Evolutionary conservation across 1,140 invertebrate species (phyloP), one percentile per base, ranked within the genome.

Genomic region (Pachypeltis micranthus): DNA sequence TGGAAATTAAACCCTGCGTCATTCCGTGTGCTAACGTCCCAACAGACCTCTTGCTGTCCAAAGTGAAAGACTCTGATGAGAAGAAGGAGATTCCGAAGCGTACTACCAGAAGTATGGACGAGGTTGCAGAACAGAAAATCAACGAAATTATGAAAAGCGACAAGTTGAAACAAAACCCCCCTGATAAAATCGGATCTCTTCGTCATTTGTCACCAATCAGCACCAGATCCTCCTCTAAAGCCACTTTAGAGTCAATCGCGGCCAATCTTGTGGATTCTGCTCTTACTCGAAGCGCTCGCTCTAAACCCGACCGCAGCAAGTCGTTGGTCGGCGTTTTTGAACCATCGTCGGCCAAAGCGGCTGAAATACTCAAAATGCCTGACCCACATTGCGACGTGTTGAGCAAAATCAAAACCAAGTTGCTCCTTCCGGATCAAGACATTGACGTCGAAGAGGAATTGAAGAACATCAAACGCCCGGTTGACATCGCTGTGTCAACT

Each of bases 291-390:
- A 51, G 61, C 23, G 24, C 56, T 12, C 59, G 61, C 54, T n/a
- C 44, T 4, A 64, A 58, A 61, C 55, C 70, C 14, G 63, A 64
- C n/a, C 68, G 61, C 19, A n/a, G n/a, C n/a, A 69, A 69, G 63
- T 68, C 67, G 44, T 67, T 67, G 14, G 68, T 68, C 19, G 69
- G 69, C 10, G 65, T 70, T 55, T 70, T 70, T 61, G 68, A 69
- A 55, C 69, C 69, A 10, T 68, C 69, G n/a, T 29, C n/a, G 7
- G 23, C 12, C 16, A 1, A 25, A 44, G 19, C 34, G 55, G 19
- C 23, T 57, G 23, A 64, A 59, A 60, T 57, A 31, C 10, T 25
- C 27, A 25, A 59, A 23, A 19, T 28, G 26, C 47, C 47, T 14
- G 47, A 51, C 23, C 47, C 47, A 4, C 7, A 51, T 10, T 14